Percentiles rank a stretch among this genome's conserved stretches.
Conservation (phyloP, 2,113 vertebrate species). For the Chionomys nivalis region DNA sequence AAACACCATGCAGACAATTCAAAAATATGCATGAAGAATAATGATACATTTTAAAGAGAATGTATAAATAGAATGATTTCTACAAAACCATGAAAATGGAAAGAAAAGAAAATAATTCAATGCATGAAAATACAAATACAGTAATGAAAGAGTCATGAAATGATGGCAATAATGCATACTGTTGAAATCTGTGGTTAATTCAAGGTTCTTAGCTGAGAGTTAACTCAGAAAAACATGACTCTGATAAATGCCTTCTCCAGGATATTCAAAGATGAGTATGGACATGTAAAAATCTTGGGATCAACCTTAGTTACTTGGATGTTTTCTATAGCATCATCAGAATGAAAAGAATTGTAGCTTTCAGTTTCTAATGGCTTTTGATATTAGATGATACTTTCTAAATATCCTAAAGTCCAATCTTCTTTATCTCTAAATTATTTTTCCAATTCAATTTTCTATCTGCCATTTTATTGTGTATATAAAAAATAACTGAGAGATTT, state of each 20-base stretch:
- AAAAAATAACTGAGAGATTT: not conserved
- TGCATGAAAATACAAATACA: not conserved
- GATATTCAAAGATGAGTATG: not conserved
- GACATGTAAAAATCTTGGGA: not conserved
- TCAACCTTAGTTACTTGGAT: fast-evolving
- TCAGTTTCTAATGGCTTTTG: not conserved
- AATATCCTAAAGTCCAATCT: not conserved
- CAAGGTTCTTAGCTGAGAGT: not conserved
- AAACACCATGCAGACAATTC: not conserved
- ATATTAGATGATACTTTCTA: not conserved
- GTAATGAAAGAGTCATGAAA: not conserved
- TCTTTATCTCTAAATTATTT: not conserved
- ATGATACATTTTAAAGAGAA: not conserved
- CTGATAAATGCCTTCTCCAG: not conserved
- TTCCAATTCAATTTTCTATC: not conserved
- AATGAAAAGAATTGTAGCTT: not conserved
- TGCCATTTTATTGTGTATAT: not conserved
- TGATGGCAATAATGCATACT: not conserved
- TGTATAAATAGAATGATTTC: not conserved
- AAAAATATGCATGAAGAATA: not conserved
- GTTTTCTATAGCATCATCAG: not conserved
- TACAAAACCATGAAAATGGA: not conserved
- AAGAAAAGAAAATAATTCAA: not conserved
- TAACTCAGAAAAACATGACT: not conserved
- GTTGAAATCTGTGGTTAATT: not conserved